phyloP scores from a whole-genome alignment of 2,113 vertebrate species.

The Ellobius talpinus region DNA sequence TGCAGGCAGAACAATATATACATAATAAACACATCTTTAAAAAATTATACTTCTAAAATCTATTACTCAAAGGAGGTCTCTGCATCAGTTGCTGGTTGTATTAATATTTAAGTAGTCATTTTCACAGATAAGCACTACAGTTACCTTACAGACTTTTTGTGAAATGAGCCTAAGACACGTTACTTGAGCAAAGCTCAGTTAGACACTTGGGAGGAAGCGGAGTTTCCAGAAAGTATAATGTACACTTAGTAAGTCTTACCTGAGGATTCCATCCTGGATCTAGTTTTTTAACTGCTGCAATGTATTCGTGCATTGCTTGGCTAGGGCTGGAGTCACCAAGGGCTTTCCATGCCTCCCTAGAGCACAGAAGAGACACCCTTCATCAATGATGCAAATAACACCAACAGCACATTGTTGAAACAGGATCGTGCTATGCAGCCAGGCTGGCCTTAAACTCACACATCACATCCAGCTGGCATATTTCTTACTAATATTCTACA shows the following conservation, averaged over 20 bases:
- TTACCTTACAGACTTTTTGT: conserved; percentile 54
- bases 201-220: conserved; percentile 30
- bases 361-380: conserved; percentile 69
- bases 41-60: conserved; percentile 21
- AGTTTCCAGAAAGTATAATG: neutral
- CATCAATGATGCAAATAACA: neutral
- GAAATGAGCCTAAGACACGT: conserved; percentile 35
- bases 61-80: conserved; percentile 28
- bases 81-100: neutral
- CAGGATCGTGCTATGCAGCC: neutral
- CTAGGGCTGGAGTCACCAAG: conserved; percentile 92
- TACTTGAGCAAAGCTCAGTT: conserved; percentile 36
- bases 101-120: conserved; percentile 32
- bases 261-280: conserved; percentile 94
- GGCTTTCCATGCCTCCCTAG: conserved; percentile 98
- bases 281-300: conserved; percentile 92
- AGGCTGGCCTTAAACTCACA: neutral
- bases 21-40: no score
- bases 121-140: conserved; percentile 7
- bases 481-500: conserved; percentile 35
- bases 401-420: neutral
- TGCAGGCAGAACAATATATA: no score
- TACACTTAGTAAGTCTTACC: conserved; percentile 86
- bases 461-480: neutral
- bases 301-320: conserved; percentile 97